Evolutionary conservation across 2,113 vertebrate species (phyloP).

Genomic region (Nycticorax nycticorax): DNA sequence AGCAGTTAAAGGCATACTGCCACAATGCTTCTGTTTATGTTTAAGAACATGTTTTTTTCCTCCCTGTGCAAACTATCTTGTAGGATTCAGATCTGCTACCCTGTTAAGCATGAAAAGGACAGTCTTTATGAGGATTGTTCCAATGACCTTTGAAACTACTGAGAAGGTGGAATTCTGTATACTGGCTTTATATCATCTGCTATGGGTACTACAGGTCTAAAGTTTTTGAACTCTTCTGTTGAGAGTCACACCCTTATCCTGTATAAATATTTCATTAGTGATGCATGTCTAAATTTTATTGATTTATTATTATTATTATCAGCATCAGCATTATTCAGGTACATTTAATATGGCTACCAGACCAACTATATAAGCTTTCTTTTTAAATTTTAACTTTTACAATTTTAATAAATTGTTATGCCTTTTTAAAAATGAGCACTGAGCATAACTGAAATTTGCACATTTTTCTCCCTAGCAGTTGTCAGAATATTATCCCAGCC

Average conservation of each 20-base stretch:
- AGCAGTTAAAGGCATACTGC: background rate
- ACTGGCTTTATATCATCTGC: background rate
- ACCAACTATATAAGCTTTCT: background rate
- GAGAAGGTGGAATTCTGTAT: background rate
- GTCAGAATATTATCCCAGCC: background rate
- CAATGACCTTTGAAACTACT: background rate
- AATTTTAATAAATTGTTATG: background rate
- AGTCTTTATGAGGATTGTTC: background rate
- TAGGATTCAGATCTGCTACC: background rate
- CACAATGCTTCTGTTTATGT: background rate
- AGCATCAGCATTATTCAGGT: background rate
- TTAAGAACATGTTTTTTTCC: background rate
- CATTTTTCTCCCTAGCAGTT: background rate
- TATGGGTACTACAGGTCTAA: background rate
- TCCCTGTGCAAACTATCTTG: background rate
- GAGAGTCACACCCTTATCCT: background rate
- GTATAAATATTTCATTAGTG: background rate
- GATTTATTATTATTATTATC: background rate
- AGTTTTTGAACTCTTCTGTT: background rate
- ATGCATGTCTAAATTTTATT: background rate
- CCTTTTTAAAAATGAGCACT: background rate
- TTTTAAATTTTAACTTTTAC: background rate
- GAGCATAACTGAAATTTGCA: background rate
- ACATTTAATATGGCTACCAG: background rate
- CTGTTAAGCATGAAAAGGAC: background rate